Base-by-base conservation (phyloP, 2,113 vertebrate species). In the Chrysemys picta region DNA sequence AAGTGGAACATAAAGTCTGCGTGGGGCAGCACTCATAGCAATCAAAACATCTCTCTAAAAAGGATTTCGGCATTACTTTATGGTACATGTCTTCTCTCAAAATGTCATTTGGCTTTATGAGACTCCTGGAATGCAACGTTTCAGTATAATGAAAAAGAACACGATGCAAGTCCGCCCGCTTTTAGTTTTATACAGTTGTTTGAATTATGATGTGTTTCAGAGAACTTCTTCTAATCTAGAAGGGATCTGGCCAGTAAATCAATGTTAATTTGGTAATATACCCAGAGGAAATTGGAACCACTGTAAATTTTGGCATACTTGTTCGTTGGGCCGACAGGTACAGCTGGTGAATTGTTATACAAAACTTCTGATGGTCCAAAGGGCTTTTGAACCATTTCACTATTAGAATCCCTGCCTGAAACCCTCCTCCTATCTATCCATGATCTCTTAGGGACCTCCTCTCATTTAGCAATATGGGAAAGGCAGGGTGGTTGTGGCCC, bases 11-110 rank as follows among this genome's bases (percentile, higher is more conserved):
- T 50, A 54, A 91, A 93, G 42, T 76, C 17, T 0, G 42, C 53
- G 65, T 91, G 87, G 53, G 72, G 84, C 17, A 62, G 56, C 16
- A 49, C 80, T 92, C 47, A 25, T 12, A 56, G 45, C 21, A n/a
- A 96, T 50, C 27, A 80, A 89, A 95, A 91, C 31, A 89, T 19
- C 52, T 90, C 16, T 47, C 49, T 92, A 49, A 52, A 84, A 95
- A 92, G 85, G 17, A 75, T 83, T 89, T 83, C 35, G 9, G 3
- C 76, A 45, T n/a, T 80, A 57, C 80, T 93, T 94, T 83, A 79
- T 31, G 19, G 79, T 81, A 53, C 53, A 16, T 56, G 31, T 56
- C 87, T 89, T 90, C n/a, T 54, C 22, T 89, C 72, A 85, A 78
- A 91, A 79, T 72, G 24, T 45, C 47, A 52, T 78, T 94, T 92